A percentile compares a stretch with the other conserved stretches of the same genome.
Conservation (phyloP, 2,888 invertebrate genomes). For the Hydropsyche betteni region DNA sequence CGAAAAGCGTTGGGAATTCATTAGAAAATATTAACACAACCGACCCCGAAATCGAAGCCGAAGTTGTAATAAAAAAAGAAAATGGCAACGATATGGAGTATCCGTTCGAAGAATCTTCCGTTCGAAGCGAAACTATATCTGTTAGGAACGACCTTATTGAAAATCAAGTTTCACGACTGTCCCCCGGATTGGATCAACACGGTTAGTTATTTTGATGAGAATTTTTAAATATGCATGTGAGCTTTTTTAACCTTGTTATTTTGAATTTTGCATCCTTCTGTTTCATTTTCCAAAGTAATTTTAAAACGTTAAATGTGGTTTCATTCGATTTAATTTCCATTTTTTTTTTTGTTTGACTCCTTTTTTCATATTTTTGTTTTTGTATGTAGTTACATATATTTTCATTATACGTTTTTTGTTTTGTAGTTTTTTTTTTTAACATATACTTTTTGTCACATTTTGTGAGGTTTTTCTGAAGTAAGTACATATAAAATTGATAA, state of each 20-base stretch:
- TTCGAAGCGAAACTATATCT: constrained; percentile 25
- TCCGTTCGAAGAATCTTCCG: constrained; percentile 40
- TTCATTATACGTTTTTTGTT: too few relatives aligned
- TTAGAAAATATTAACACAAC: neutral
- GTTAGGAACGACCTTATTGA: constrained; percentile 36
- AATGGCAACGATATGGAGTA: constrained; percentile 36
- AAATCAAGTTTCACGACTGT: constrained; percentile 23
- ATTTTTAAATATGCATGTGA: constrained; percentile 32
- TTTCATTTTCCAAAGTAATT: neutral
- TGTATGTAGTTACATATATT: too few relatives aligned
- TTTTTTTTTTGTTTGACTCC: constrained; percentile 19
- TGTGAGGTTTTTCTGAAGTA: too few relatives aligned
- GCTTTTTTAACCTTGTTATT: constrained; percentile 33
- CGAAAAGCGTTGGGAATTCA: neutral
- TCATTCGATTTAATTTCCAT: neutral
- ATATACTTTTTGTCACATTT: too few relatives aligned
- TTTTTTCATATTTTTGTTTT: too few relatives aligned
- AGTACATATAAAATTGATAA: too few relatives aligned
- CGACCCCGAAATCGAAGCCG: neutral
- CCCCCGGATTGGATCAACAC: constrained; percentile 42
- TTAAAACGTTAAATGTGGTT: neutral
- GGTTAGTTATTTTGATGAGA: constrained; percentile 40
- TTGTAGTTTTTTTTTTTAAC: too few relatives aligned
- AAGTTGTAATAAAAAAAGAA: constrained; percentile 34
- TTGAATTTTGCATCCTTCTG: neutral